Percentiles rank a stretch among this genome's conserved stretches.
Conservation (phyloP, 2,888 invertebrate genomes). For the Luperina nickerlii region DNA sequence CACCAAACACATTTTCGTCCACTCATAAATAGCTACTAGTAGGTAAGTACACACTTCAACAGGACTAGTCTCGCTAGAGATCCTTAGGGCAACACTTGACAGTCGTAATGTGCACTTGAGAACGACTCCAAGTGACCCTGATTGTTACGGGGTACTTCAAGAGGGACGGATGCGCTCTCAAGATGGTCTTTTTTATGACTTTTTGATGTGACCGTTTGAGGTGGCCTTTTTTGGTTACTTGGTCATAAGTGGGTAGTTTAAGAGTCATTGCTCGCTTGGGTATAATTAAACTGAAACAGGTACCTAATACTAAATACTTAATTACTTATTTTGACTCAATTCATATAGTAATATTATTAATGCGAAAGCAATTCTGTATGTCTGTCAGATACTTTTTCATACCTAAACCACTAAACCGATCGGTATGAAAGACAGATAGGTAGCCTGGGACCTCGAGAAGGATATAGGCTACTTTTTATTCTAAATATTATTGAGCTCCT, state of each 20-base stretch:
- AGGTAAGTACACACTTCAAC: constrained; percentile 30
- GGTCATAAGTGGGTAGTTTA: constrained; percentile 24
- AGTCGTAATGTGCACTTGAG: constrained; percentile 62
- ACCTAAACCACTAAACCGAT: background rate
- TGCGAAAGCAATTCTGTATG: background rate
- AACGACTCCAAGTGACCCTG: constrained; percentile 59
- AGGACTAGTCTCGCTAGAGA: constrained; percentile 21
- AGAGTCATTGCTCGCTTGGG: constrained; percentile 11
- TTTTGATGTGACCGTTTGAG: constrained; percentile 30
- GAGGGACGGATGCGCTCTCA: constrained; percentile 35
- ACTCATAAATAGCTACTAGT: constrained; percentile 37
- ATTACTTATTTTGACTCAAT: background rate
- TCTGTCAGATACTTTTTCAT: background rate
- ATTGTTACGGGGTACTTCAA: constrained; percentile 52
- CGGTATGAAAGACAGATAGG: background rate
- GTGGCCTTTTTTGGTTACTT: constrained; percentile 15
- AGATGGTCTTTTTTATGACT: constrained; percentile 50
- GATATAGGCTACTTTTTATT: background rate
- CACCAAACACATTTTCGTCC: background rate
- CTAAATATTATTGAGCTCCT: background rate
- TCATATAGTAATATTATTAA: background rate
- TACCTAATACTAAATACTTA: background rate
- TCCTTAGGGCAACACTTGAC: constrained; percentile 44
- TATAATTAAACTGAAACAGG: background rate
- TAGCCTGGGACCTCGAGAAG: background rate